Evolutionary conservation across 2,888 invertebrate species (phyloP), one percentile per base, ranked within the genome.

Genomic region (Nowickia ferox): DNA sequence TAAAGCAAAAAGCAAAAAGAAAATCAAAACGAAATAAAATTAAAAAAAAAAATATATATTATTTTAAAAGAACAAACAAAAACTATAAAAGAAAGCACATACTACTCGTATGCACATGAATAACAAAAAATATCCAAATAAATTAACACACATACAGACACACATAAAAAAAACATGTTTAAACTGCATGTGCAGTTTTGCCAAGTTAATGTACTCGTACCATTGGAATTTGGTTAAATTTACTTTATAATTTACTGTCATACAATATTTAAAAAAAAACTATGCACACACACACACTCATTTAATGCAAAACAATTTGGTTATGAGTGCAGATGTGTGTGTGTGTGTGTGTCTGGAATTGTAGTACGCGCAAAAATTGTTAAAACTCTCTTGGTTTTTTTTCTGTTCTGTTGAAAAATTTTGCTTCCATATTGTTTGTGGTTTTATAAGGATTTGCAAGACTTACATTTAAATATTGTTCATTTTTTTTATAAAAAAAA

Each of bases 401-500:
- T 6, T n/a, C n/a, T n/a, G n/a, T n/a, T n/a, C n/a, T n/a, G n/a
- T n/a, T 11, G 46, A 59, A 30, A 19, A 59, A 48, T 57, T 53
- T 57, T 71, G 42, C 30, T 71, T 55, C 76, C 69, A 76, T 82
- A 82, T 82, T 82, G 82, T 82, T 82, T 82, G 76, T 65, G 71
- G 63, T 76, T 76, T 75, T 63, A 5, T 42, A 40, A 55, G 19
- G 19, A 17, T 51, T 59, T 57, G 22, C n/a, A 19, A 17, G 15
- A 22, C 1, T 19, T 19, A 46, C 4, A 63, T 6, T 19, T 15
- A 30, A 30, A 30, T 46, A n/a, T 22, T 17, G 17, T n/a, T 17
- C n/a, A 19, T 63, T 19, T n/a, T n/a, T n/a, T n/a, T n/a, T n/a
- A n/a, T n/a, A n/a, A n/a, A n/a, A n/a, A n/a, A 22, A 63, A 17